A percentile compares a stretch with the other conserved stretches of the same genome.
Conservation (phyloP, 2,797 vertebrate species). For the Yasuhikotakia modesta region DNA sequence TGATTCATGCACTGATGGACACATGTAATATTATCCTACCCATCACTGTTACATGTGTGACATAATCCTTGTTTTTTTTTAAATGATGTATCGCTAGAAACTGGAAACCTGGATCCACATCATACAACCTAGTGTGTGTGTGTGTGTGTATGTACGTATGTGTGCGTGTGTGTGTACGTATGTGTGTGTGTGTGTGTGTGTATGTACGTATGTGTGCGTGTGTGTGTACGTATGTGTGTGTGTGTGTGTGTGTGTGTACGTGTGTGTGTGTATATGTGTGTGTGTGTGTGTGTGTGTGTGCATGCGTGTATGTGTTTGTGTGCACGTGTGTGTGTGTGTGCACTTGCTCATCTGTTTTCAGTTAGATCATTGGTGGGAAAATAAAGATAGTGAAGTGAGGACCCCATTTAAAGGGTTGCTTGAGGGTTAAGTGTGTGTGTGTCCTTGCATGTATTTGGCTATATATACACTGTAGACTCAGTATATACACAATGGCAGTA, state of each 20-base stretch:
- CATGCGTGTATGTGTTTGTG: conserved; percentile 53
- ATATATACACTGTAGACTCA: no score
- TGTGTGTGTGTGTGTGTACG: conserved; percentile 49
- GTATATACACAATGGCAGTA: not conserved
- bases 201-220: conserved; percentile 41
- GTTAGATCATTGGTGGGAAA: no score
- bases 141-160: conserved; percentile 48
- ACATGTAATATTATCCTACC: not conserved
- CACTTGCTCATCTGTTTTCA: not conserved
- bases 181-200: conserved; percentile 17
- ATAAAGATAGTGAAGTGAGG: no score
- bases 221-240: no score
- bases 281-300: not conserved
- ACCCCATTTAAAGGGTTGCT: no score
- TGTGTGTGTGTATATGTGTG: conserved; percentile 46
- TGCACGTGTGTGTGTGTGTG: conserved; percentile 44
- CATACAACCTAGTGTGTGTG: conserved; percentile 43
- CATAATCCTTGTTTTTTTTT: not conserved
- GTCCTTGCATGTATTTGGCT: conserved; percentile 47
- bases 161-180: conserved; percentile 35
- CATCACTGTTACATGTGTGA: conserved; percentile 15
- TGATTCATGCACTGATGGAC: not conserved
- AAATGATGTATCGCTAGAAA: conserved; percentile 20
- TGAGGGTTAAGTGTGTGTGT: not conserved
- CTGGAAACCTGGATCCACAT: conserved; percentile 60